phyloP scores from a whole-genome alignment of 2,888 invertebrate genomes.

The Drosophila paramelanica region DNA sequence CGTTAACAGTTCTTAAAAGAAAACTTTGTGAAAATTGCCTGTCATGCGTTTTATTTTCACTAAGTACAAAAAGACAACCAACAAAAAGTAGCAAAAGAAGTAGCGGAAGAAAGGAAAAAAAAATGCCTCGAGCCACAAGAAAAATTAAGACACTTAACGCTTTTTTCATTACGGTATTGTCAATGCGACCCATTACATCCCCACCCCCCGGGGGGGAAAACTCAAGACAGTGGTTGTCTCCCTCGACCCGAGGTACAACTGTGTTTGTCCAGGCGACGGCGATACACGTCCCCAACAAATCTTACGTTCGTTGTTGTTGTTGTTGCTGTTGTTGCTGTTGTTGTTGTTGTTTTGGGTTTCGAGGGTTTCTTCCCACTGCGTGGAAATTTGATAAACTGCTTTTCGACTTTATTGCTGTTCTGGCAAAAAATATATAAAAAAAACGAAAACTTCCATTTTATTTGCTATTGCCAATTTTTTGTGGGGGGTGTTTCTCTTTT shows the following conservation, averaged over 20 bases:
- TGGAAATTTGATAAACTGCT: conserved; percentile 80
- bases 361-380: conserved; percentile 24
- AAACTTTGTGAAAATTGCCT: conserved; percentile 71
- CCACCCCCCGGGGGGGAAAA: neutral
- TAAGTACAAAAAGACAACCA: conserved; percentile 35
- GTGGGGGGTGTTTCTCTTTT: conserved; percentile 25
- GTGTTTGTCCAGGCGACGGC: conserved; percentile 52
- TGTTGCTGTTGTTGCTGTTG: conserved; percentile 4
- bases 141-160: conserved; percentile 80
- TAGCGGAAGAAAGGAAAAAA: neutral
- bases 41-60: conserved; percentile 73
- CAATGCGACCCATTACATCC: conserved; percentile 16
- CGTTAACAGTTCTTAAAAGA: conserved; percentile 64
- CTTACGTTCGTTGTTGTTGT: neutral
- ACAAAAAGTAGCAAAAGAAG: neutral
- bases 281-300: conserved; percentile 58
- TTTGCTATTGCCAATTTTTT: conserved; percentile 64
- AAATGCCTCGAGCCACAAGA: conserved; percentile 35
- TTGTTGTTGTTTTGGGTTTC: conserved; percentile 13
- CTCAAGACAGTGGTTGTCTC: conserved; percentile 10
- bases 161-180: conserved; percentile 71
- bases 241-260: conserved; percentile 9
- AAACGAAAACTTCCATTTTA: conserved; percentile 41
- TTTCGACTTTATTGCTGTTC: conserved; percentile 80
- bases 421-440: conserved; percentile 55